These are phyloP conservation scores for Bombus breviceps DNA, from an alignment of 1,140 invertebrate species.

Conservation along the genomic window DNA sequence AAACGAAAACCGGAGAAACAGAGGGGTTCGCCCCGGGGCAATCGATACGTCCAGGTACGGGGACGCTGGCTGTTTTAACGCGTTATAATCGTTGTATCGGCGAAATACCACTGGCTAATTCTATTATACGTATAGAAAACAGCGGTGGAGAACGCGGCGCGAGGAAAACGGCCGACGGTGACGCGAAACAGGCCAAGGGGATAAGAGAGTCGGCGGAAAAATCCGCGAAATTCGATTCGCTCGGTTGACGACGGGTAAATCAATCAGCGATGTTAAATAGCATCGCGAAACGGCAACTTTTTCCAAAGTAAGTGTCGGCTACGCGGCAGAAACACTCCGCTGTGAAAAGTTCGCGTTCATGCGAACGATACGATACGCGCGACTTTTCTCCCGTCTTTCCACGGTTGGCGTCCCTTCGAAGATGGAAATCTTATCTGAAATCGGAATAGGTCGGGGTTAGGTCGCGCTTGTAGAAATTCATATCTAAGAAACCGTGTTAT, in stretches of 20 bases:
- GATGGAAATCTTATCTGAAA: not conserved
- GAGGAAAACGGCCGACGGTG: too few relatives aligned
- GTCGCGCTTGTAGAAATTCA: not conserved
- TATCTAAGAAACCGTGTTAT: not conserved
- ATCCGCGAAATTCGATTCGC: conserved; percentile 1
- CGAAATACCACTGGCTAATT: not conserved
- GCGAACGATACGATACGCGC: not conserved
- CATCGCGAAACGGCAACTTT: too few relatives aligned
- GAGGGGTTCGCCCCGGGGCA: not conserved
- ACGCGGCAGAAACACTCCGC: not conserved
- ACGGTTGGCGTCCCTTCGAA: not conserved
- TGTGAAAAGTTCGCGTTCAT: not conserved
- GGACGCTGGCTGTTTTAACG: not conserved
- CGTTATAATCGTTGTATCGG: conserved; percentile 2
- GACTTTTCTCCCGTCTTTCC: rapidly evolving
- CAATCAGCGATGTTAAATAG: not conserved
- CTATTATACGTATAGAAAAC: not conserved
- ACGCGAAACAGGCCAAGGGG: too few relatives aligned
- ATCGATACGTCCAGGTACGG: not conserved
- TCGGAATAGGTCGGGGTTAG: not conserved
- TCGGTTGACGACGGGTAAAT: not conserved
- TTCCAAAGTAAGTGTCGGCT: not conserved
- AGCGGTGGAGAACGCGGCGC: too few relatives aligned
- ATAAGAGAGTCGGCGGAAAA: not conserved
- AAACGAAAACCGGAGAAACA: not conserved